Percentiles rank a stretch among this genome's conserved stretches.
phyloP scores from a whole-genome alignment of 1,140 invertebrate genomes.

The Andricus grossulariae region DNA sequence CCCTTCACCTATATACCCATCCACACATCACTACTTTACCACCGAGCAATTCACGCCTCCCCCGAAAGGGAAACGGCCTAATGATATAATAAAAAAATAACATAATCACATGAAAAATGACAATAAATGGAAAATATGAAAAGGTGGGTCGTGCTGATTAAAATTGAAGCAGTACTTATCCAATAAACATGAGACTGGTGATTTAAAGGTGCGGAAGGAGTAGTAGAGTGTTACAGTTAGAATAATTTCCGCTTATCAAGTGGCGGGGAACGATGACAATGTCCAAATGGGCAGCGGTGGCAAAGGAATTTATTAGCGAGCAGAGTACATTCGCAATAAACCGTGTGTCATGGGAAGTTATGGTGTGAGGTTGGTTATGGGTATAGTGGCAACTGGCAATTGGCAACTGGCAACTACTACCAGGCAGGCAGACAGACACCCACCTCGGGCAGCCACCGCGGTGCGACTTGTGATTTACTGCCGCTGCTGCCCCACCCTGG shows the following conservation, averaged over 20 bases:
- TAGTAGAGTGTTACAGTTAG: background rate
- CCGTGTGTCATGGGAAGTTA: conserved; percentile 69
- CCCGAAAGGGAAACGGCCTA: too few species aligned
- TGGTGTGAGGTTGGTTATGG: conserved; percentile 67
- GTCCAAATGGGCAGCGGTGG: conserved; percentile 63
- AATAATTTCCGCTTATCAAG: conserved; percentile 31
- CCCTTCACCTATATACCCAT: too few species aligned
- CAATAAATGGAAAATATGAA: too few species aligned
- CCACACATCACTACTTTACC: too few species aligned
- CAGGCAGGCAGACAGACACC: conserved; percentile 60
- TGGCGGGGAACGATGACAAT: conserved; percentile 59
- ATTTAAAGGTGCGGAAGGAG: too few species aligned
- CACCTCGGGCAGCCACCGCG: conserved; percentile 54
- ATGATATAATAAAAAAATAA: too few species aligned
- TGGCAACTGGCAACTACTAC: conserved; percentile 62
- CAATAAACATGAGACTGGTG: too few species aligned
- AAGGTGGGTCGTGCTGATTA: too few species aligned
- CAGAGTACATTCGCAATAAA: conserved; percentile 73
- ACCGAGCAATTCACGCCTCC: too few species aligned
- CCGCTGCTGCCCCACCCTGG: conserved; percentile 71
- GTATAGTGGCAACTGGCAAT: conserved; percentile 50
- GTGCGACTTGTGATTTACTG: conserved; percentile 60
- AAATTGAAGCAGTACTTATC: too few species aligned
- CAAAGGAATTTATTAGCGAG: conserved; percentile 73
- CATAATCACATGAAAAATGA: too few species aligned